Conservation (phyloP, 1,140 invertebrate genomes). For the Drosophila murphyi region DNA sequence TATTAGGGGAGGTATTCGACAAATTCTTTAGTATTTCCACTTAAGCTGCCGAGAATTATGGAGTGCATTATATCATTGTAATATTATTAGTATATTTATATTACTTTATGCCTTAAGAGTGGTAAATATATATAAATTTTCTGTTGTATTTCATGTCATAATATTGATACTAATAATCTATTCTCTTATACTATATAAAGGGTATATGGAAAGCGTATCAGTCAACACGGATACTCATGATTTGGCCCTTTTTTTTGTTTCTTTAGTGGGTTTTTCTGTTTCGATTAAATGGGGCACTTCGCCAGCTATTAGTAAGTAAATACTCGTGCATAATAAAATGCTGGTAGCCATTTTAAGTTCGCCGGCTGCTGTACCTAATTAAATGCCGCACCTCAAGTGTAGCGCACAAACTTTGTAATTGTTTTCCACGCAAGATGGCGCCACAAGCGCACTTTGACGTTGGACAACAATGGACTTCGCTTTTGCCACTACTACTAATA, state of each 20-base stretch:
- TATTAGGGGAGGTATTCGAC: too few relatives aligned
- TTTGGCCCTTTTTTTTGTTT: slow-evolving; percentile 3
- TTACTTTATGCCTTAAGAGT: too few relatives aligned
- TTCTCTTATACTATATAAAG: background rate
- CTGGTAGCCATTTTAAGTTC: slow-evolving; percentile 42
- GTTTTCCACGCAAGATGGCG: slow-evolving; percentile 69
- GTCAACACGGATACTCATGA: background rate
- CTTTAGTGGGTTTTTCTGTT: slow-evolving; percentile 26
- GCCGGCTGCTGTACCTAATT: slow-evolving; percentile 63
- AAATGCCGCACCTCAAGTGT: slow-evolving; percentile 61
- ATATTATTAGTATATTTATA: too few relatives aligned
- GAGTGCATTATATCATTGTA: too few relatives aligned
- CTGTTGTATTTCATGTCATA: too few relatives aligned
- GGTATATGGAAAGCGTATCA: background rate
- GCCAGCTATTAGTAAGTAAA: slow-evolving; percentile 68
- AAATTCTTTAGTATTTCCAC: too few relatives aligned
- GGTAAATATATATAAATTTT: too few relatives aligned
- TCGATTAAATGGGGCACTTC: slow-evolving; percentile 72
- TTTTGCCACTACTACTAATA: background rate
- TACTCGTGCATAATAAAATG: slow-evolving; percentile 59
- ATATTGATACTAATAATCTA: too few relatives aligned
- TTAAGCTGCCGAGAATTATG: too few relatives aligned
- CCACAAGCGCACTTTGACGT: slow-evolving; percentile 34
- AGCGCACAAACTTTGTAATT: slow-evolving; percentile 75
- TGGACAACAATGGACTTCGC: slow-evolving; percentile 36